phyloP scores from a whole-genome alignment of 2,888 invertebrate species.

The Barypeithes pellucidus region DNA sequence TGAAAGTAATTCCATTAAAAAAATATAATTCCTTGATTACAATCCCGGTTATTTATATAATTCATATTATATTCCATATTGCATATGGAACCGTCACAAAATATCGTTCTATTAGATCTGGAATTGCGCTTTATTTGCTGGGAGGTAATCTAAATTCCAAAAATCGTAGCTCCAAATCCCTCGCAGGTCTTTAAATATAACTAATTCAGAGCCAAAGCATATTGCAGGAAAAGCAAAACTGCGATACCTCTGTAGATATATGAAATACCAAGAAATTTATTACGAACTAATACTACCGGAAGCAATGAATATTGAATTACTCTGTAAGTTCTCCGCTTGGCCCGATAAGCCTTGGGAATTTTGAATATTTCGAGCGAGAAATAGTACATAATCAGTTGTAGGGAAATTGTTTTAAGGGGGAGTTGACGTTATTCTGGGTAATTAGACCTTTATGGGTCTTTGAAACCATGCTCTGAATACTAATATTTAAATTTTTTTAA shows the following conservation, averaged over 20 bases:
- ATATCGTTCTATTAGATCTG: no score
- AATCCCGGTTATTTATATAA: no score
- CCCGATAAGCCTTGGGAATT: constrained; percentile 18
- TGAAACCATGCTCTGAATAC: no score
- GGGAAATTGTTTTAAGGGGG: not conserved
- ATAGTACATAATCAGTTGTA: constrained; percentile 20
- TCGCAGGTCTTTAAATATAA: constrained; percentile 16
- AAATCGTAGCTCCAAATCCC: not conserved
- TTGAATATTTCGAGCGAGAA: constrained; percentile 15
- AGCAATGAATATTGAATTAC: constrained; percentile 29
- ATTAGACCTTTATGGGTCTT: no score
- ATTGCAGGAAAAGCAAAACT: constrained; percentile 12
- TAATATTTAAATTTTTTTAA: no score
- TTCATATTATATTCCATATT: no score
- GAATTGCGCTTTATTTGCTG: no score
- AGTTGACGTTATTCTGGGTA: not conserved
- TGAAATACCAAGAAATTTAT: constrained; percentile 25
- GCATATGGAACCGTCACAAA: no score
- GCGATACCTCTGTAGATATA: constrained; percentile 14
- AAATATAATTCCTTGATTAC: no score
- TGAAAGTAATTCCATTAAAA: no score
- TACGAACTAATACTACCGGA: constrained; percentile 20
- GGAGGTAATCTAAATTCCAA: no score
- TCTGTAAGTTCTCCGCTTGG: constrained; percentile 22
- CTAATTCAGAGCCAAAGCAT: constrained; percentile 20